Base-by-base conservation (phyloP, 2,113 vertebrate species). In the Aramus guarauna region DNA sequence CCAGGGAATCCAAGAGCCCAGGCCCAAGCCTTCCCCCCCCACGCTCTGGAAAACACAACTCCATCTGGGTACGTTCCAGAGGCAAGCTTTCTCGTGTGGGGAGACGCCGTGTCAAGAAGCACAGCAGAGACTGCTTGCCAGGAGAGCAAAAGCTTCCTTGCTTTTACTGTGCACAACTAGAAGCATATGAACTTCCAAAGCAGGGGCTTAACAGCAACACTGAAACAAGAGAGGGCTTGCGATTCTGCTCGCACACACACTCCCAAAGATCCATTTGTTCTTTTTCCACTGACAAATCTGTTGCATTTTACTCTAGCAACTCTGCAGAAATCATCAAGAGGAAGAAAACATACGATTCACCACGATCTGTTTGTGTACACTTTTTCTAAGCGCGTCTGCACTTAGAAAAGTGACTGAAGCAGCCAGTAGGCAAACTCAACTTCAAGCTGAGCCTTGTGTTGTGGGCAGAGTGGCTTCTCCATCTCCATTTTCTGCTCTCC, bases 301-400 rank as follows among this genome's bases (percentile, higher is more conserved):
- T 3, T 62, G 68, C 32, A 12, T 69, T 88, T 78, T 4, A 48
- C 69, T 78, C 59, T 18, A 69, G 83, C 39, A 56, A 48, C 27
- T 4, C 24, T 37, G 41, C 58, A 79, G 47, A 56, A 62, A 26
- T 20, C 71, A 8, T 2, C 27, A 45, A 32, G 80, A 90, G 45
- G 56, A 63, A 64, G 74, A 36, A 90, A 91, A 68, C 5, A 5
- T 3, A 6, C 0, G 32, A 53, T 17, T 26, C 52, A 15, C 32
- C 4, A 4, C 1, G 5, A 5, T 2, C 9, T 1, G 5, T 62
- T 30, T 55, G 62, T 11, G 22, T 3, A 58, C 45, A 3, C 1
- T n/a, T n/a, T n/a, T n/a, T n/a, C n/a, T n/a, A n/a, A n/a, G n/a
- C 11, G 55, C 0, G 15, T 20, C 37, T 41, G 22, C 55, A 19